phyloP scores from a whole-genome alignment of 2,797 vertebrate genomes.

The Sebastolobus alascanus region DNA sequence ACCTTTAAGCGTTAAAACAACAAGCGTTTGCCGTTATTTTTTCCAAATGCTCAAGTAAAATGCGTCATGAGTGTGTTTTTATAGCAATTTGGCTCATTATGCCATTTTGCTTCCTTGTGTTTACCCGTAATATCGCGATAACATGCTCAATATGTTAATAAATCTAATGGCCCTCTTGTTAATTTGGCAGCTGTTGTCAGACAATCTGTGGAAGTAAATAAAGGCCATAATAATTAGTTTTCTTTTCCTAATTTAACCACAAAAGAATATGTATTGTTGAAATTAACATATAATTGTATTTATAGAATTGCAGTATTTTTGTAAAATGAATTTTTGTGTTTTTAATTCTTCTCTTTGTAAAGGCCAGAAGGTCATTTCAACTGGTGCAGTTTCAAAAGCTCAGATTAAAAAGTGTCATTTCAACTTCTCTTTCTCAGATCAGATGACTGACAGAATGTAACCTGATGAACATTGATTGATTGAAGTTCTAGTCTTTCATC shows the following conservation, averaged over 20 bases:
- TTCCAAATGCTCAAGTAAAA: slow-evolving; percentile 8
- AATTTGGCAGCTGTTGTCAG: not conserved
- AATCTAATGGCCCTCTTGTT: not conserved
- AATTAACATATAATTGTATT: not conserved
- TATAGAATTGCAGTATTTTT: not conserved
- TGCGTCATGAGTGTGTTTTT: slow-evolving; percentile 29
- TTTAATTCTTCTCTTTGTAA: not conserved
- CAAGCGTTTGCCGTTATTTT: slow-evolving; percentile 9
- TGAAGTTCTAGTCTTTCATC: not conserved
- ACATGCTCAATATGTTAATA: not conserved
- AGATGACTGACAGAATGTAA: not conserved
- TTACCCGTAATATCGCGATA: not conserved
- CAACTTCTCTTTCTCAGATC: not conserved
- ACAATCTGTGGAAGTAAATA: not conserved
- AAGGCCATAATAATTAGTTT: not conserved
- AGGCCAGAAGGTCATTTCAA: not conserved
- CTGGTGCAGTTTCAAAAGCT: not conserved
- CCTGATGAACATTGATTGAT: not conserved
- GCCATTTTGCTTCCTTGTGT: not conserved
- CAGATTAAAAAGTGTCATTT: not conserved
- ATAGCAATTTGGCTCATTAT: not conserved
- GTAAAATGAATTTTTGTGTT: not conserved
- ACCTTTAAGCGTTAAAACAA: not conserved
- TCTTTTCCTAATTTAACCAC: not conserved
- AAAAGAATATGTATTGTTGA: not conserved